Base-by-base conservation (phyloP, 2,113 vertebrate genomes). In the Gulo gulo region DNA sequence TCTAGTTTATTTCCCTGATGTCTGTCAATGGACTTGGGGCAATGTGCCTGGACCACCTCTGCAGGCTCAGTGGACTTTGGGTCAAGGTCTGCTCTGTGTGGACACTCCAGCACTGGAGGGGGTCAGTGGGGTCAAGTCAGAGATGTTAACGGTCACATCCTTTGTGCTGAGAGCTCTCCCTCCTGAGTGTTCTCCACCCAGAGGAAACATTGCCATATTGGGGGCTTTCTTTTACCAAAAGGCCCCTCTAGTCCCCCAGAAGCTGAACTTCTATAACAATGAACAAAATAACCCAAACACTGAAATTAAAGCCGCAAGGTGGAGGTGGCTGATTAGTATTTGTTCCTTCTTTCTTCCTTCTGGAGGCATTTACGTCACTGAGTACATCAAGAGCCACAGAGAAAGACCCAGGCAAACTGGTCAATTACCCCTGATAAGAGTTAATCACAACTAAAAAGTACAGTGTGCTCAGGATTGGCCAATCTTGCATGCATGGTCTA, bases 381-480 rank as follows among this genome's bases (percentile, higher is more conserved):
- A 90, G 91, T 4, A 20, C 34, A 71, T 24, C 81, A 87, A 13
- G 21, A 73, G 26, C 26, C 16, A 21, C 23, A 24, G 11, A 88
- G 20, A 63, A 63, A 29, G 29, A 47, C 20, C 29, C 42, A 88
- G 57, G 29, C 16, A 81, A 42, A 18, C 45, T 4, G 34, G 20
- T 12, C 39, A 42, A 31, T 47, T 31, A 6, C 69, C 31, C 45
- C 29, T 15, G 24, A 57, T 65, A 87, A 39, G 13, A 73, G 16
- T 14, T 23, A 63, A 86, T 63, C 11, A 63, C 26, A 63, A 26
- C 29, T 65, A 65, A 31, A 45, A 69, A 86, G 29, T 16, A 2
- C 20, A 2, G 1, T 15, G 3, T 7, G 4, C 21, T 65, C 15
- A 12, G 15, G 24, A 55, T 26, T 29, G 2, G 26, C 8, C 36